Percentiles rank a stretch among this genome's conserved stretches.
These are phyloP conservation scores for Anneissia japonica DNA, from an alignment of 35 echinoderm and acorn worm genomes.

Conservation along the genomic window DNA sequence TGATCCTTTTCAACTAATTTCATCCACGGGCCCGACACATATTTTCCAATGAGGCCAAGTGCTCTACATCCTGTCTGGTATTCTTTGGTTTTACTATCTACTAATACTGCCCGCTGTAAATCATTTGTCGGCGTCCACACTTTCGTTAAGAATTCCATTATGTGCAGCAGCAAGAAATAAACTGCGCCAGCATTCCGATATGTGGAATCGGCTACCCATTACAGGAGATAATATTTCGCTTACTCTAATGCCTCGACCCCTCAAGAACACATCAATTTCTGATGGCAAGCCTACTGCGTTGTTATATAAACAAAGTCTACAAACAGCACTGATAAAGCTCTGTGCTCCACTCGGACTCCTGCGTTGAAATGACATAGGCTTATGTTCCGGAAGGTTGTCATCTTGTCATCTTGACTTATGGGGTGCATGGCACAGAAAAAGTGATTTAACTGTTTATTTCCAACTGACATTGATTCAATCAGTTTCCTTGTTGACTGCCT, in stretches of 20 bases:
- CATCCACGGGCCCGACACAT: not conserved
- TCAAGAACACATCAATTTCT: not conserved
- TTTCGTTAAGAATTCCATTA: not conserved
- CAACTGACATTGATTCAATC: not conserved
- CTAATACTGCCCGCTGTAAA: not conserved
- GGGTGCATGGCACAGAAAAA: not conserved
- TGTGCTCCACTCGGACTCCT: not conserved
- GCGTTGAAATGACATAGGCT: not conserved
- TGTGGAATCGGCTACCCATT: conserved; percentile 2
- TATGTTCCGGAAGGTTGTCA: not conserved
- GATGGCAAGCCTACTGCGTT: not conserved
- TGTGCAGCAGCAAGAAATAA: not conserved
- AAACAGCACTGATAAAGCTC: not conserved
- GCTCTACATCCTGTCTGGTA: no score
- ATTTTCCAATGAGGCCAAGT: no score
- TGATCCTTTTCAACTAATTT: not conserved
- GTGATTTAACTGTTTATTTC: not conserved
- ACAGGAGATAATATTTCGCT: not conserved
- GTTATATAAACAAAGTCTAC: not conserved
- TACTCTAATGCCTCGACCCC: not conserved
- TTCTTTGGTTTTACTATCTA: no score
- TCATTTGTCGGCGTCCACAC: not conserved
- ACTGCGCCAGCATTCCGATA: conserved; percentile 1
- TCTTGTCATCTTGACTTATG: not conserved
- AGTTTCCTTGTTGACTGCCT: not conserved